Percentiles rank a stretch among this genome's conserved stretches.
These are phyloP conservation scores for Camponotus fellah DNA, from an alignment of 2,888 invertebrate species.

Conservation along the genomic window DNA sequence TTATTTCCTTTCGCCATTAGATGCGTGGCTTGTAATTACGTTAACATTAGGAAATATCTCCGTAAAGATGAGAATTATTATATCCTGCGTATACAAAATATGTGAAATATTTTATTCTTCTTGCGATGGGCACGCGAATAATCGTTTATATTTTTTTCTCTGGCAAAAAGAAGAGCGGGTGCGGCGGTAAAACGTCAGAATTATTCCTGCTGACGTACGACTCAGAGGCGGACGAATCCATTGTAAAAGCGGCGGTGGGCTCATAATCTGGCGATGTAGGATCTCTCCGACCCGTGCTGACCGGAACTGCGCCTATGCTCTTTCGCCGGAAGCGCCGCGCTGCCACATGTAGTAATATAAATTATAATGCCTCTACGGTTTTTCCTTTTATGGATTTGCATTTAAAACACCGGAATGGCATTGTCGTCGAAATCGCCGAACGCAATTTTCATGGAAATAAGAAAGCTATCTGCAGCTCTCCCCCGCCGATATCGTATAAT, in stretches of 20 bases:
- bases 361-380: constrained; percentile 85
- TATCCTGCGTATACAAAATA: neutral
- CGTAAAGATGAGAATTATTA: neutral
- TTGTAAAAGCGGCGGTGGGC: constrained; percentile 81
- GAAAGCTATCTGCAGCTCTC: constrained; percentile 59
- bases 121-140: neutral
- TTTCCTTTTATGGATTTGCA: constrained; percentile 84
- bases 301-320: constrained; percentile 86
- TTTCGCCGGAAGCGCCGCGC: constrained; percentile 84
- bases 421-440: constrained; percentile 81
- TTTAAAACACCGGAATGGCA: constrained; percentile 82
- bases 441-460: constrained; percentile 81
- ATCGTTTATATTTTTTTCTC: constrained; percentile 24
- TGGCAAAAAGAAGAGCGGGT: constrained; percentile 56
- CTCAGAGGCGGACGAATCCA: constrained; percentile 81
- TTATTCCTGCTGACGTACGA: constrained; percentile 82
- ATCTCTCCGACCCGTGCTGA: constrained; percentile 83
- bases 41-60: neutral
- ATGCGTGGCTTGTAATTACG: neutral
- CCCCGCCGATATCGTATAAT: neutral
- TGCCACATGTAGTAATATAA: constrained; percentile 85
- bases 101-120: neutral
- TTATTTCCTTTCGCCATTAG: neutral
- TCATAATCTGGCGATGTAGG: constrained; percentile 85
- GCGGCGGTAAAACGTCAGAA: constrained; percentile 70